A percentile compares a stretch with the other conserved stretches of the same genome.
phyloP scores from a whole-genome alignment of 2,797 vertebrate species.

The Tolypeutes matacus region DNA sequence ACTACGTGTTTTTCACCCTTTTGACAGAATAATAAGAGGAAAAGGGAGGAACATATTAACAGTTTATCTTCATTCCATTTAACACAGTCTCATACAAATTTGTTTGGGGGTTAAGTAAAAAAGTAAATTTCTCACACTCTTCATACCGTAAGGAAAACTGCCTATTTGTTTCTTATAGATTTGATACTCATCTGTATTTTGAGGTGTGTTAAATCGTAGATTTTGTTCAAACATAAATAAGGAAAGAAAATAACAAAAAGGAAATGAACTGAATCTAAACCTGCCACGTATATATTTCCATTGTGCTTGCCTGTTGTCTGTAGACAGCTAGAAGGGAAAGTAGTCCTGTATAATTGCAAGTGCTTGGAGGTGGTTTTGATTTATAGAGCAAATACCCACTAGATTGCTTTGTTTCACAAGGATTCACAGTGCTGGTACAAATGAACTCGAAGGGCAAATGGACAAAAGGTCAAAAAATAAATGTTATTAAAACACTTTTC shows the following conservation, averaged over 20 bases:
- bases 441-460: slow-evolving; percentile 74
- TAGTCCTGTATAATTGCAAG: background rate
- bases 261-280: background rate
- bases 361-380: slow-evolving; percentile 67
- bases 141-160: background rate
- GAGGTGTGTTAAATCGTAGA: background rate
- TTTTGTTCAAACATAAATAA: slow-evolving; percentile 12
- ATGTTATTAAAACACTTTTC: slow-evolving; percentile 63
- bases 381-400: slow-evolving; percentile 66
- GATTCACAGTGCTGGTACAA: slow-evolving; percentile 8
- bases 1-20: slow-evolving; percentile 70
- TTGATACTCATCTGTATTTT: background rate
- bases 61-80: slow-evolving; percentile 32
- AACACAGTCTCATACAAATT: slow-evolving; percentile 27
- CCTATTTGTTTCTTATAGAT: background rate
- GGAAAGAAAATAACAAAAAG: background rate
- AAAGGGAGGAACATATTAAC: slow-evolving; percentile 63
- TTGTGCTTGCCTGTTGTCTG: background rate
- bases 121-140: slow-evolving; percentile 30
- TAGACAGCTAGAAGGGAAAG: background rate
- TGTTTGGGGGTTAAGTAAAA: slow-evolving; percentile 34
- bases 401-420: background rate
- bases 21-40: slow-evolving; percentile 73
- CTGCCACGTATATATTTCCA: background rate
- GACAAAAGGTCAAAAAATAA: slow-evolving; percentile 70